Base-by-base conservation (phyloP, 2,797 vertebrate genomes). In the Nyctalus aviator region DNA sequence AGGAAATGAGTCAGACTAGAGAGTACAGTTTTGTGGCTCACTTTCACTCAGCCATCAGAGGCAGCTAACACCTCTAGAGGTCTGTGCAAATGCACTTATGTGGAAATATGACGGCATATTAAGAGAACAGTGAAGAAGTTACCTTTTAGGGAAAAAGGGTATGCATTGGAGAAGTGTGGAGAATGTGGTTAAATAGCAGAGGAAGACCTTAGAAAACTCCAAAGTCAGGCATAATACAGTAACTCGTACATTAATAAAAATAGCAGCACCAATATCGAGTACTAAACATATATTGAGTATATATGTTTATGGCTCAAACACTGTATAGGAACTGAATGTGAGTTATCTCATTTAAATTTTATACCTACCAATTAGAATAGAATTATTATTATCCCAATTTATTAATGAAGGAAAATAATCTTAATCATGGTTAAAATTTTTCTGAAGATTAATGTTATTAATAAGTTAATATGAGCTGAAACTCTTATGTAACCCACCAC, bases 21-120 rank as follows among this genome's bases (percentile, higher is more conserved):
- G 44, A 25, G 15, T 21, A 35, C 8, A 35, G 8, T 32, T 32
- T 4, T 15, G 32, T 44, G 44, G 20, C 7, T 27, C 15, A 2
- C 15, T 41, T n/a, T 41, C 13, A 20, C n/a, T 71, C 10, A 37
- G 32, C 73, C 53, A 17, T 8, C 25, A 20, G n/a, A 62, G 53
- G 18, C 41, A 48, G 53, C 75, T 14, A 14, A 41, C 69, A 4
- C 25, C 44, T 8, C 46, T 55, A 6, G 6, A 57, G 21, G 27
- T 14, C 15, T 4, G 4, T 48, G 0, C 23, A 72, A 53, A 30
- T 11, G 11, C 18, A 23, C 10, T 37, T 50, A 23, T 0, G 0
- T 30, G 30, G 76, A 53, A 59, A 75, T 18, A 0, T 1, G 8
- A 77, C 10, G 4, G 30, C 27, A 10, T 50, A 37, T n/a, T 23